Evolutionary conservation across 2,113 vertebrate species (phyloP).

Genomic region (Heterotis niloticus): DNA sequence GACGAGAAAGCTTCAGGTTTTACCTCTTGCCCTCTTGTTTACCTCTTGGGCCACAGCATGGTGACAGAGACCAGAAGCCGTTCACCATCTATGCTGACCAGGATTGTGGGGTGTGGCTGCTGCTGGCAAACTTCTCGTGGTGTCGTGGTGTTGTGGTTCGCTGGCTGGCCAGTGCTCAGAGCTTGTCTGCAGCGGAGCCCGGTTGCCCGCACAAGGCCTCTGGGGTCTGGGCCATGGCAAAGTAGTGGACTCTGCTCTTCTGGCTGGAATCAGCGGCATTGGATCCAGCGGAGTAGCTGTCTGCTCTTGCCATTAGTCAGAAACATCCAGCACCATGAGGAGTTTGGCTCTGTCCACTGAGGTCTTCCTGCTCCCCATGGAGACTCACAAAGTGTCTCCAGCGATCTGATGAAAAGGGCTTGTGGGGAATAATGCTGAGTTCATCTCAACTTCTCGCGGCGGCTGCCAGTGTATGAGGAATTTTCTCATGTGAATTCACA

Average conservation of each 20-base stretch:
- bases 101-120: conserved; percentile 10
- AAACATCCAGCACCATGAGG: too few species aligned
- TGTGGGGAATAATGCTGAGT: too few species aligned
- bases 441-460: too few species aligned
- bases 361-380: too few species aligned
- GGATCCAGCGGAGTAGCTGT: neutral
- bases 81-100: neutral
- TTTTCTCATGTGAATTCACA: too few species aligned
- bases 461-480: too few species aligned
- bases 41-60: neutral
- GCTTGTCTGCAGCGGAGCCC: neutral
- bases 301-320: too few species aligned
- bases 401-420: too few species aligned
- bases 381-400: too few species aligned
- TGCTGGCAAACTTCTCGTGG: too few species aligned
- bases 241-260: neutral
- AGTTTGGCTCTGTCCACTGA: too few species aligned
- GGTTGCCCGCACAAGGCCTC: neutral
- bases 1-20: neutral
- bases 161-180: neutral
- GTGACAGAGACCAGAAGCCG: neutral
- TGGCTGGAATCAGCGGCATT: neutral
- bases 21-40: neutral
- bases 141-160: neutral
- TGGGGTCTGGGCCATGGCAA: neutral